Evolutionary conservation across 2,113 vertebrate genomes (phyloP).

Genomic region (Pelobates fuscus): DNA sequence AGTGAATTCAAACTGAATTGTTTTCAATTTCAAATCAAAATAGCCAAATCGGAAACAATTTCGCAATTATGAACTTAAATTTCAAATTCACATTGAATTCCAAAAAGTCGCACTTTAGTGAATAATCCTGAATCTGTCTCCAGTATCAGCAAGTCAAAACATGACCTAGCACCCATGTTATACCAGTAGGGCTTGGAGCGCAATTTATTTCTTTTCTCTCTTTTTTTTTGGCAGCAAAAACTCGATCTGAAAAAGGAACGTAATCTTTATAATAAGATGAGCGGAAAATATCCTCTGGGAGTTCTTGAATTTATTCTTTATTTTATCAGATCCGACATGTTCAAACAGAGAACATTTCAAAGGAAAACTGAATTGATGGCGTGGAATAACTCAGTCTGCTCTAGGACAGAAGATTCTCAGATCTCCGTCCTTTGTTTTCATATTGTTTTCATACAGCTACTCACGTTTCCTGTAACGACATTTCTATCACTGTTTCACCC

Average conservation of each 20-base stretch:
- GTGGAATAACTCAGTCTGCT: slow-evolving; percentile 27
- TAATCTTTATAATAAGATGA: slow-evolving; percentile 20
- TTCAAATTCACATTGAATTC: no score
- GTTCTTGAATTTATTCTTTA: slow-evolving; percentile 1
- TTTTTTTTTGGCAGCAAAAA: background rate
- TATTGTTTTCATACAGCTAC: slow-evolving; percentile 27
- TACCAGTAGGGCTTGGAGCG: background rate
- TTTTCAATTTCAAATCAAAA: no score
- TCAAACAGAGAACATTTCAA: slow-evolving; percentile 11
- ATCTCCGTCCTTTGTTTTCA: background rate
- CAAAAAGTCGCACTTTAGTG: no score
- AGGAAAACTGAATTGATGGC: slow-evolving; percentile 13
- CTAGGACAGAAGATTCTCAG: slow-evolving; percentile 20
- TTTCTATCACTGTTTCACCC: slow-evolving; percentile 42
- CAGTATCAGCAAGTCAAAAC: background rate
- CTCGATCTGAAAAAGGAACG: background rate
- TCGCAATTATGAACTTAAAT: no score
- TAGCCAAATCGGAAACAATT: no score
- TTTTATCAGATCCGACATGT: slow-evolving; percentile 31
- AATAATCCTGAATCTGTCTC: background rate
- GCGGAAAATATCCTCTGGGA: slow-evolving; percentile 21
- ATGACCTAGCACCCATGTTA: background rate
- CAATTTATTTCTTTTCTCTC: background rate
- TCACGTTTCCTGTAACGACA: slow-evolving; percentile 50
- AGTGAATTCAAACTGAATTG: no score